phyloP scores from a whole-genome alignment of 2,113 vertebrate species.

The Bufo gargarizans region DNA sequence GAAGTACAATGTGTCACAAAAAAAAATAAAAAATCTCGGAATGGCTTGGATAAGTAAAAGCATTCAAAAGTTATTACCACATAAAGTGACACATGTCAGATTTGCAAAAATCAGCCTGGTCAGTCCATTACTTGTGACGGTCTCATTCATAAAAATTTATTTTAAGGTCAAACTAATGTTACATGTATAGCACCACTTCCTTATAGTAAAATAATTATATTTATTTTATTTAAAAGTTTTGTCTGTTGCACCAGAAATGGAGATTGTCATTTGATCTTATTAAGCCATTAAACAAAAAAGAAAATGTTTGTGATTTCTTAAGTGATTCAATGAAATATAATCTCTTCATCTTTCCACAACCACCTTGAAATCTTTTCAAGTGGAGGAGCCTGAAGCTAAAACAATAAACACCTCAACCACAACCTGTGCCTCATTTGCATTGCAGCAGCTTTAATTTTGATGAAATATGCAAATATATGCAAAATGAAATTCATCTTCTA shows the following conservation, averaged over 20 bases:
- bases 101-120: no score
- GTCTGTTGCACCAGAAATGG: neutral
- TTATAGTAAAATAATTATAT: neutral
- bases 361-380: slow-evolving; percentile 78
- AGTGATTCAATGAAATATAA: slow-evolving; percentile 48
- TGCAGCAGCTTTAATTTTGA: slow-evolving; percentile 88
- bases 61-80: no score
- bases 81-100: no score
- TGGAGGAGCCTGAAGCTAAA: slow-evolving; percentile 90
- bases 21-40: no score
- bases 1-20: no score
- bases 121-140: no score
- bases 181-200: neutral
- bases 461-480: slow-evolving; percentile 98
- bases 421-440: slow-evolving; percentile 94
- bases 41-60: no score
- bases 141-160: no score
- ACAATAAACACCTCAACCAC: slow-evolving; percentile 95
- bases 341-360: slow-evolving; percentile 55
- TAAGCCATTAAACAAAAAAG: slow-evolving; percentile 35
- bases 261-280: slow-evolving; percentile 43
- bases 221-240: neutral
- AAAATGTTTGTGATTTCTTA: slow-evolving; percentile 48
- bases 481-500: slow-evolving; percentile 98
- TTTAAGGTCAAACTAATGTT: no score